Conservation (phyloP, 1,140 invertebrate genomes). For the Diabrotica virgifera region DNA sequence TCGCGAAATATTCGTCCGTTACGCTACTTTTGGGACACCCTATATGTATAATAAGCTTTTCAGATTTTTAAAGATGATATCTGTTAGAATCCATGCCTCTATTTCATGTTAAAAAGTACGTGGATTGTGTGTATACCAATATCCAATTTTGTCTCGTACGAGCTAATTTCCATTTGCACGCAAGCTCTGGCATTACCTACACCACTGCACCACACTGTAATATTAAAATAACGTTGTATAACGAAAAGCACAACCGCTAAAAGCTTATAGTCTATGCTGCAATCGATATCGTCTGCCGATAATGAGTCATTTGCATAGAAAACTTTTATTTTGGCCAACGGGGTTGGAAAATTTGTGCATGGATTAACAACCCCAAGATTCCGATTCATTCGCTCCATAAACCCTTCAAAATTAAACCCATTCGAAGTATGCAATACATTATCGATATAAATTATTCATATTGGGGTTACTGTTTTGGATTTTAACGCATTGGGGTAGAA, state of each 20-base stretch:
- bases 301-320: conserved; percentile 2
- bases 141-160: too few species aligned
- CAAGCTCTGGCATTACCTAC: neutral
- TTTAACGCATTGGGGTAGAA: neutral
- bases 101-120: too few species aligned
- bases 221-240: neutral
- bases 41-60: too few species aligned
- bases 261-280: neutral
- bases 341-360: neutral
- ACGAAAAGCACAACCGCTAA: neutral
- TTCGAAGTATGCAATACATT: neutral
- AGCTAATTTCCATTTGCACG: too few species aligned
- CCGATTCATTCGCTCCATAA: neutral
- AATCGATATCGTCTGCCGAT: conserved; percentile 1
- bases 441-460: neutral
- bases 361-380: conserved; percentile 2
- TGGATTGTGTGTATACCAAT: too few species aligned
- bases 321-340: neutral
- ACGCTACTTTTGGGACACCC: too few species aligned
- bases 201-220: neutral
- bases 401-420: conserved; percentile 1
- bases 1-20: too few species aligned
- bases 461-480: neutral
- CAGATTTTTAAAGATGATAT: too few species aligned
- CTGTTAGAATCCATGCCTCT: too few species aligned